phyloP scores from a whole-genome alignment of 2,113 vertebrate species.

The Notothenia coriiceps region DNA sequence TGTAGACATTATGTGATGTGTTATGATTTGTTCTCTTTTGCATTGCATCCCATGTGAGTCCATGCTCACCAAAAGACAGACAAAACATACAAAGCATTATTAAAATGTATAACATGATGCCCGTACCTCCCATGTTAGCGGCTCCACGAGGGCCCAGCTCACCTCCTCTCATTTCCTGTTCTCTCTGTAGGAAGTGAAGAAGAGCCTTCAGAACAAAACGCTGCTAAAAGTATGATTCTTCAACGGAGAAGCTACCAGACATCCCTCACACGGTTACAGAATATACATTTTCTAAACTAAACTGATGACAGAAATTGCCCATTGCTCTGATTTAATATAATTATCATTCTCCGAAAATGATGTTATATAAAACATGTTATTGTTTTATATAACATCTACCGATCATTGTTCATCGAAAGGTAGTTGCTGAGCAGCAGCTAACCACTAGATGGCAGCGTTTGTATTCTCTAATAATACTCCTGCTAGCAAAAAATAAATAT shows the following conservation, averaged over 20 bases:
- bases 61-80: background rate
- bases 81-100: background rate
- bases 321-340: background rate
- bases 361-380: background rate
- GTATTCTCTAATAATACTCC: background rate
- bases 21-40: background rate
- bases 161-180: conserved; percentile 99
- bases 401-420: background rate
- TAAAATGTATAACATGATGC: conserved; percentile 69
- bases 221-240: conserved; percentile 30
- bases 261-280: conserved; percentile 16
- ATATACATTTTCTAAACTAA: background rate
- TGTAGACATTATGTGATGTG: background rate
- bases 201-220: conserved; percentile 64
- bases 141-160: conserved; percentile 98
- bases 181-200: conserved; percentile 98
- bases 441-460: conserved; percentile 14
- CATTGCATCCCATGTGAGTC: conserved; percentile 23
- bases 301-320: background rate
- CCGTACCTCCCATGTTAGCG: conserved; percentile 99
- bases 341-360: background rate
- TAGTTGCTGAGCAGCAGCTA: background rate
- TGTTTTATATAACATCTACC: background rate
- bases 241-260: background rate
- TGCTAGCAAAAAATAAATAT: too few species aligned